These are phyloP conservation scores for Drosophila suboccidentalis DNA, from an alignment of 2,888 invertebrate species.

Conservation along the genomic window DNA sequence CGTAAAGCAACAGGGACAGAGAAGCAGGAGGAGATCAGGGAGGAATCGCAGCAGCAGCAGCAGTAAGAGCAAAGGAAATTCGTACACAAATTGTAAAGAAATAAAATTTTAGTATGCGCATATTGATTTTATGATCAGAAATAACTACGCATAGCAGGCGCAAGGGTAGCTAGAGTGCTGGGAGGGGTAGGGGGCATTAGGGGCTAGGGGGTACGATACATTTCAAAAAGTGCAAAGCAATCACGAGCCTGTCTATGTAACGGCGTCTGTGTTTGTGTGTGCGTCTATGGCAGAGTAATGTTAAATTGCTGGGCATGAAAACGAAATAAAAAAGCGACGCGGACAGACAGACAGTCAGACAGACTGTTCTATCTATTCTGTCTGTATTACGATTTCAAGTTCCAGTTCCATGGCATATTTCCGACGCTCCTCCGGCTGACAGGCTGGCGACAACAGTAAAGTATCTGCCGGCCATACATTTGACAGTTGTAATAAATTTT, in stretches of 20 bases:
- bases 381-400: constrained; percentile 19
- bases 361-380: neutral
- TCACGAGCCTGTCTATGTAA: constrained; percentile 55
- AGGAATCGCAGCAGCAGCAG: constrained; percentile 20
- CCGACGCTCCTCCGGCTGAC: constrained; percentile 26
- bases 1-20: constrained; percentile 48
- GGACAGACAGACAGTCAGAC: neutral
- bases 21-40: constrained; percentile 1
- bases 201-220: constrained; percentile 17
- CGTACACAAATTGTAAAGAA: constrained; percentile 80
- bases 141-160: constrained; percentile 72
- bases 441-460: constrained; percentile 61
- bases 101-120: constrained; percentile 83
- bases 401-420: constrained; percentile 33
- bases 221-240: constrained; percentile 78
- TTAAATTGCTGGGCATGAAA: constrained; percentile 56
- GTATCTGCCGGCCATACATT: constrained; percentile 61
- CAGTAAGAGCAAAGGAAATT: constrained; percentile 58
- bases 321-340: constrained; percentile 58
- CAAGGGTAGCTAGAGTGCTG: constrained; percentile 3
- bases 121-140: constrained; percentile 82
- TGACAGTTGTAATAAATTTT: constrained; percentile 75
- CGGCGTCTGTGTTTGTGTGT: constrained; percentile 19
- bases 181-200: neutral
- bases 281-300: constrained; percentile 36